Evolutionary conservation across 2,888 invertebrate genomes (phyloP), one percentile per base, ranked within the genome.

Genomic region (Drosophila putrida): DNA sequence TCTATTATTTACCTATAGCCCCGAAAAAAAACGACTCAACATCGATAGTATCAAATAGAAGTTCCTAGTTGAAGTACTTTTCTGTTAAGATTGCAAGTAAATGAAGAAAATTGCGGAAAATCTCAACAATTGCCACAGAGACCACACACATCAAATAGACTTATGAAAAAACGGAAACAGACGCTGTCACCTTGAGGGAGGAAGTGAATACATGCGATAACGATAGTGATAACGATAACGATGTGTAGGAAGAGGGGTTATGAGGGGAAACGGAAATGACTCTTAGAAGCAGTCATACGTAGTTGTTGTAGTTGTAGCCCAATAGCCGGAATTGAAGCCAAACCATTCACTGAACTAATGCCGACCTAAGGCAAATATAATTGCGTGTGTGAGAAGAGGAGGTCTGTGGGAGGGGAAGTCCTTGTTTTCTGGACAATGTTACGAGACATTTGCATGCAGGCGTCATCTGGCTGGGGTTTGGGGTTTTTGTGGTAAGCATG

Each of bases 311-410:
- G 36, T 33, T 27, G 38, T 53, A 5, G 46, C 65, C 61, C 61
- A 59, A 74, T 66, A 63, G 70, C 60, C 74, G 69, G 53, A 65
- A 54, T 64, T 39, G 64, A 75, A 78, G 75, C 74, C 74, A 71
- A 86, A 73, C 75, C 73, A 75, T 82, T 82, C 82, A 79, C 57
- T 60, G 82, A 71, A 88, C 84, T 88, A 85, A 85, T 85, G 85
- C 89, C 86, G 78, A 85, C 89, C 89, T 83, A 88, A 88, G 85
- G 87, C 79, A 88, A 85, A 85, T 85, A 83, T 84, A 84, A 84
- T 84, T 84, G 85, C 78, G 84, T 79, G 61, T 84, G 66, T 80
- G 70, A 44, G 33, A 6, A 10, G 38, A 11, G 31, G 43, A 44
- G 1, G 28, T 10, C 2, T n/a, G 51, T 20, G 55, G 15, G 4